Percentiles rank a stretch among this genome's conserved stretches.
phyloP scores from a whole-genome alignment of 2,888 invertebrate species.

The Gymnoscelis rufifasciata region DNA sequence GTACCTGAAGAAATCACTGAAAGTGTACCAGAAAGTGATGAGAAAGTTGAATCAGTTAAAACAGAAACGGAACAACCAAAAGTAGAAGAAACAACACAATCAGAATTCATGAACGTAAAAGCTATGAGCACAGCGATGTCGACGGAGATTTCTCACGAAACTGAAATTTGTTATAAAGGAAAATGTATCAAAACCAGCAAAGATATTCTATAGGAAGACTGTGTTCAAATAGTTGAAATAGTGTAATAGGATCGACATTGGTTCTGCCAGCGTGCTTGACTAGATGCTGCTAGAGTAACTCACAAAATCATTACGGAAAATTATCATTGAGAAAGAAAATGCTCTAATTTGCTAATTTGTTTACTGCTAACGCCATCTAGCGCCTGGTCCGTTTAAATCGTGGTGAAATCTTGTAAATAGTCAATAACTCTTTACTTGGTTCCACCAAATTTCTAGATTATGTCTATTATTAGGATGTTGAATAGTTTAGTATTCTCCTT shows the following conservation, averaged over 20 bases:
- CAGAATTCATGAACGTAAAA: slow-evolving; percentile 71
- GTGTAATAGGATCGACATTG: slow-evolving; percentile 9
- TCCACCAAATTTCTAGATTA: slow-evolving; percentile 49
- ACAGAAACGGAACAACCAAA: slow-evolving; percentile 34
- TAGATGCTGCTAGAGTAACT: slow-evolving; percentile 4
- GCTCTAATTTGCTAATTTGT: too few relatives aligned
- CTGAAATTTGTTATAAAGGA: slow-evolving; percentile 92
- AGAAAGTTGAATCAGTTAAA: slow-evolving; percentile 25
- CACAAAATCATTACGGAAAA: too few relatives aligned
- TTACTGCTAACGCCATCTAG: slow-evolving; percentile 11
- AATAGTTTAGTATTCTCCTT: slow-evolving; percentile 23
- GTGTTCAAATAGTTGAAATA: slow-evolving; percentile 58
- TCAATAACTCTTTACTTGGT: slow-evolving; percentile 63
- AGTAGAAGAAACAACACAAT: slow-evolving; percentile 54
- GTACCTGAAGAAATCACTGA: slow-evolving; percentile 70
- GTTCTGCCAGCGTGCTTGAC: neutral
- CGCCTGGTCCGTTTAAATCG: slow-evolving; percentile 3
- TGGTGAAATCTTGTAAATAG: slow-evolving; percentile 75
- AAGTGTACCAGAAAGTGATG: slow-evolving; percentile 28
- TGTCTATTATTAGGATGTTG: neutral
- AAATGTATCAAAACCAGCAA: slow-evolving; percentile 86
- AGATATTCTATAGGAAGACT: slow-evolving; percentile 57
- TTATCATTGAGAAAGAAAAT: too few relatives aligned
- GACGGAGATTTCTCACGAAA: slow-evolving; percentile 90
- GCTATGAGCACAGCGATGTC: slow-evolving; percentile 87